Conservation (phyloP, 2,888 invertebrate species). For the Dynastes tityus region DNA sequence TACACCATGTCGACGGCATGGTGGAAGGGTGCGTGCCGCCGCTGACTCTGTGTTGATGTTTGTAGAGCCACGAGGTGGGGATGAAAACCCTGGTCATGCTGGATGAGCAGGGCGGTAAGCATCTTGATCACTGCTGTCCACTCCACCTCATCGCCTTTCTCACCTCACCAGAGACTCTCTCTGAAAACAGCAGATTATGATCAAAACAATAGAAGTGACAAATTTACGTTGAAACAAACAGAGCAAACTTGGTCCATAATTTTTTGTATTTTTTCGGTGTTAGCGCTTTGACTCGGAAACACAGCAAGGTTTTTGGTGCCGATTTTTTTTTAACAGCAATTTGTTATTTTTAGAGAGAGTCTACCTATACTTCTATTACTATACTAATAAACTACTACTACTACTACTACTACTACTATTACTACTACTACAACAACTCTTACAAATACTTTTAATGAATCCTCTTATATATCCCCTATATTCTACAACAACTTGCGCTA, state of each 20-base stretch:
- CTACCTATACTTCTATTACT: conserved; percentile 51
- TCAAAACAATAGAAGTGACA: neutral
- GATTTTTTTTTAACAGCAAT: conserved; percentile 50
- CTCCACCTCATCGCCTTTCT: conserved; percentile 52
- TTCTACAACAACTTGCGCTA: conserved; percentile 38
- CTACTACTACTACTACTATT: conserved; percentile 47
- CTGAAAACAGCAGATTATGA: conserved; percentile 44
- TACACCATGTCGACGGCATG: conserved; percentile 51
- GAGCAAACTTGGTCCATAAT: conserved; percentile 52
- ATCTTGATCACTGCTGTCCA: conserved; percentile 68
- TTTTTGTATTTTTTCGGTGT: conserved; percentile 50
- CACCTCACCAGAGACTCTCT: conserved; percentile 52
- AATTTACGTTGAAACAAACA: conserved; percentile 40
- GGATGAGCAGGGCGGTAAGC: conserved; percentile 99
- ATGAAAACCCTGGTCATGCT: conserved; percentile 99
- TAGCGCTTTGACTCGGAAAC: conserved; percentile 54
- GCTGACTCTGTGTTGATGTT: conserved; percentile 71
- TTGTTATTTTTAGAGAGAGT: conserved; percentile 53
- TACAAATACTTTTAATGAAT: conserved; percentile 48
- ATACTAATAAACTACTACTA: conserved; percentile 50
- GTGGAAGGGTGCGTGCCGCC: conserved; percentile 49
- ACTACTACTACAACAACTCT: conserved; percentile 44
- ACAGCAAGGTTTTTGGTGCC: conserved; percentile 52
- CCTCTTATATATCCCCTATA: conserved; percentile 22
- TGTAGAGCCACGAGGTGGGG: conserved; percentile 99